phyloP scores from a whole-genome alignment of 2,113 vertebrate genomes.

The Tangachromis dhanisi region DNA sequence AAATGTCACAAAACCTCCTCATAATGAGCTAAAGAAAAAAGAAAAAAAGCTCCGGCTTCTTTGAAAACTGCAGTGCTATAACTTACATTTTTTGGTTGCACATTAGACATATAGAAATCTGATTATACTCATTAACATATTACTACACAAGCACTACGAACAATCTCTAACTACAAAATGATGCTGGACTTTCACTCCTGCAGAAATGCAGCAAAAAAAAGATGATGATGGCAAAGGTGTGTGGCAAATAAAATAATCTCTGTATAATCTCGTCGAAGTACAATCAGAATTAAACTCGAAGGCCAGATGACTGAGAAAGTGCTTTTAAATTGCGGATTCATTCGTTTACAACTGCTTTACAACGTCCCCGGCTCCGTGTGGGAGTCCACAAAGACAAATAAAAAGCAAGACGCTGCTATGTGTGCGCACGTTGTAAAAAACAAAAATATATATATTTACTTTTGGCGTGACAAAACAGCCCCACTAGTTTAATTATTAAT shows the following conservation, averaged over 20 bases:
- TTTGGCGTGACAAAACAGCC: neutral
- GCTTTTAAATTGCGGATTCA: constrained; percentile 12
- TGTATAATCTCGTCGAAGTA: neutral
- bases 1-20: neutral
- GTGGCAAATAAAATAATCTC: neutral
- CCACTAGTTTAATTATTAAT: neutral
- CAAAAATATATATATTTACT: neutral
- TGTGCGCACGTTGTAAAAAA: neutral
- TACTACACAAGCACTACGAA: neutral
- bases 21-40: neutral
- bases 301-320: neutral
- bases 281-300: neutral
- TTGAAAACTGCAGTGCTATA: neutral
- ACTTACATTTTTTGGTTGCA: neutral
- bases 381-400: constrained; percentile 31
- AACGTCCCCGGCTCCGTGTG: neutral
- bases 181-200: neutral
- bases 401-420: neutral
- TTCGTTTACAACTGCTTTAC: constrained; percentile 26
- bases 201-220: neutral
- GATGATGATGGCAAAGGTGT: neutral
- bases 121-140: neutral
- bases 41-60: neutral
- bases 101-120: neutral
- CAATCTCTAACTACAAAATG: neutral